A percentile compares a stretch with the other conserved stretches of the same genome.
phyloP scores from a whole-genome alignment of 92 coral and sea anemone genomes.

The Parazoanthus atlanticus region DNA sequence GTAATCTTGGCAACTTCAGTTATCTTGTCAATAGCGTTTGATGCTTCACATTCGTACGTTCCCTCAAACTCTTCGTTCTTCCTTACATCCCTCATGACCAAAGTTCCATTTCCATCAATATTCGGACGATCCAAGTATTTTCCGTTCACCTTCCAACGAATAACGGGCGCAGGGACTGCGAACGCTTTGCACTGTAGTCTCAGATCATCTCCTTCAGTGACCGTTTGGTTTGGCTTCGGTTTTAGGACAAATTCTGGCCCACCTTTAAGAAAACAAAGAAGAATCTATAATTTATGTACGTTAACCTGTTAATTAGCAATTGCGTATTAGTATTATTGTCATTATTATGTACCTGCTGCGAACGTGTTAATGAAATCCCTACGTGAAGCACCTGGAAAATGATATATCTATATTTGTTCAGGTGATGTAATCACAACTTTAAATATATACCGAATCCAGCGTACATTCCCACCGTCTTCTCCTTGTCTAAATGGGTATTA shows the following conservation, averaged over 20 bases:
- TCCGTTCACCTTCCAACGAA: conserved; percentile 23
- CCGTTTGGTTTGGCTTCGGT: background rate
- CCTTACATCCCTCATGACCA: conserved; percentile 4
- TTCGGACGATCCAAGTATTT: background rate
- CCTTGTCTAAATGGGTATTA: too few relatives aligned
- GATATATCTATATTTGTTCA: too few relatives aligned
- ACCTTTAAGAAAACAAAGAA: background rate
- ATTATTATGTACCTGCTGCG: too few relatives aligned
- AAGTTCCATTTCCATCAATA: conserved; percentile 1
- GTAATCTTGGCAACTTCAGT: background rate
- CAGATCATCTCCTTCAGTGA: background rate
- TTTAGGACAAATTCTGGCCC: background rate
- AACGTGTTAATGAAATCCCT: too few relatives aligned
- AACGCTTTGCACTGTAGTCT: background rate
- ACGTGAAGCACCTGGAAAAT: too few relatives aligned
- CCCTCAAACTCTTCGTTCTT: background rate
- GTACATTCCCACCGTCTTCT: too few relatives aligned
- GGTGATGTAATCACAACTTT: too few relatives aligned
- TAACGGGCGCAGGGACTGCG: conserved; percentile 9
- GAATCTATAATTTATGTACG: too few relatives aligned
- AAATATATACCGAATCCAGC: too few relatives aligned
- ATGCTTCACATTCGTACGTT: conserved; percentile 34
- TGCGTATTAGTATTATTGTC: too few relatives aligned
- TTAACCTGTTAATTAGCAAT: too few relatives aligned
- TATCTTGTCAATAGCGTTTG: conserved; percentile 3